Evolutionary conservation across 2,888 invertebrate species (phyloP).

Genomic region (Fragum whitleyi): DNA sequence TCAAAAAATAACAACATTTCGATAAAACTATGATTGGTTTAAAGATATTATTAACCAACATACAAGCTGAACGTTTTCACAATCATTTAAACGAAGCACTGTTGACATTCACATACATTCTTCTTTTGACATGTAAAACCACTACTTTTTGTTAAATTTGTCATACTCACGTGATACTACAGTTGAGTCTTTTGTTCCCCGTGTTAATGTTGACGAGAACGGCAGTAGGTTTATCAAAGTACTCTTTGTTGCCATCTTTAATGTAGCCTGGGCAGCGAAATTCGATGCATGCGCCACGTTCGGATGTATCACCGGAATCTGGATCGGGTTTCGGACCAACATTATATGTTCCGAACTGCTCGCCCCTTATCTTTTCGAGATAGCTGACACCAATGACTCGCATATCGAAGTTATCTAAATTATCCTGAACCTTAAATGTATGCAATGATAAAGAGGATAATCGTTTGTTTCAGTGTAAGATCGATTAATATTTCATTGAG

Average conservation of each 20-base stretch:
- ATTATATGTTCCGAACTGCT: conserved; percentile 37
- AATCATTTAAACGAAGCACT: too few relatives aligned
- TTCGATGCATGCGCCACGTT: conserved; percentile 40
- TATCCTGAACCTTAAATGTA: not conserved
- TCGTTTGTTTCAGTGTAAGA: too few relatives aligned
- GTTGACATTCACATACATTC: too few relatives aligned
- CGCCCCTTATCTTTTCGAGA: conserved; percentile 8
- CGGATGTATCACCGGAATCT: not conserved
- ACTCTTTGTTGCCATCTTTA: conserved; percentile 28
- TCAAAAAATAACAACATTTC: too few relatives aligned
- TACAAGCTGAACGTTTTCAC: too few relatives aligned
- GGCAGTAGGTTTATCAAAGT: conserved; percentile 21
- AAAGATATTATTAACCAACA: too few relatives aligned
- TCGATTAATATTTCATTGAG: too few relatives aligned
- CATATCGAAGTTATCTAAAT: conserved; percentile 27
- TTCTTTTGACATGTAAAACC: too few relatives aligned
- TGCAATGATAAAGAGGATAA: too few relatives aligned
- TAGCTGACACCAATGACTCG: conserved; percentile 34
- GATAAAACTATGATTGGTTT: too few relatives aligned
- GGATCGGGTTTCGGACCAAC: conserved; percentile 41
- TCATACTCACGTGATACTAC: conserved; percentile 28
- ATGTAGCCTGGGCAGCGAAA: conserved; percentile 43
- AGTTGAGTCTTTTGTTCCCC: conserved; percentile 14
- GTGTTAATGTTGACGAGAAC: conserved; percentile 20
- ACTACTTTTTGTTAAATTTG: too few relatives aligned